These are phyloP conservation scores for Geopemphigus sp. DNA, from an alignment of 1,140 invertebrate genomes.

Conservation along the genomic window DNA sequence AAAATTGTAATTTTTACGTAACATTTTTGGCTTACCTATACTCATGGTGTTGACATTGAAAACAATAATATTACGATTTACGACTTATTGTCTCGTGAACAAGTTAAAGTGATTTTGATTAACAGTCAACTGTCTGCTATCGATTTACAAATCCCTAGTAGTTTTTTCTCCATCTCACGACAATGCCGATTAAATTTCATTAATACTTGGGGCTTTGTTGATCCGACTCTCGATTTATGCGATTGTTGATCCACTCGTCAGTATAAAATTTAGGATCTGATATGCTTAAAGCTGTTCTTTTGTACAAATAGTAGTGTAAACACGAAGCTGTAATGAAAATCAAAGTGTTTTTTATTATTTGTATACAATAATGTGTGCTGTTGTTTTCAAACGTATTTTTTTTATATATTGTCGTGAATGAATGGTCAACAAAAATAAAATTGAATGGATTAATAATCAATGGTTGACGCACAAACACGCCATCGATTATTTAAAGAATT, in stretches of 20 bases:
- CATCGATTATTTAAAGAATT: too few relatives aligned
- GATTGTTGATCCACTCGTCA: slow-evolving; percentile 52
- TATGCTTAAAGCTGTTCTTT: slow-evolving; percentile 50
- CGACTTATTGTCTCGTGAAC: background rate
- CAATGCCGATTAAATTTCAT: too few relatives aligned
- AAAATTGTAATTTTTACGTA: background rate
- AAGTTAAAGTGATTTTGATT: slow-evolving; percentile 23
- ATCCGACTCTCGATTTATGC: slow-evolving; percentile 34
- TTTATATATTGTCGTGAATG: too few relatives aligned
- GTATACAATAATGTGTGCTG: too few relatives aligned
- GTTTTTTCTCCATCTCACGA: too few relatives aligned
- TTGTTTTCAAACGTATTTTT: too few relatives aligned
- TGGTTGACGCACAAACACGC: too few relatives aligned
- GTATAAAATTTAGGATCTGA: slow-evolving; percentile 52
- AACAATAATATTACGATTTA: background rate
- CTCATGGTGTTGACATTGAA: background rate
- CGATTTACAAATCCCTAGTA: too few relatives aligned
- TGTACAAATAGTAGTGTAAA: slow-evolving; percentile 52
- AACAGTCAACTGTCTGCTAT: background rate
- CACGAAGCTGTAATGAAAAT: slow-evolving; percentile 51
- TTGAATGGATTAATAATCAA: too few relatives aligned
- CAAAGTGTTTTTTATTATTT: too few relatives aligned
- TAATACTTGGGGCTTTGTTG: slow-evolving; percentile 22
- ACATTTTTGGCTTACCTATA: background rate
- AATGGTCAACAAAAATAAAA: too few relatives aligned